A percentile compares a stretch with the other conserved stretches of the same genome.
Conservation (phyloP, 2,888 invertebrate genomes). For the Uropetala carovei region DNA sequence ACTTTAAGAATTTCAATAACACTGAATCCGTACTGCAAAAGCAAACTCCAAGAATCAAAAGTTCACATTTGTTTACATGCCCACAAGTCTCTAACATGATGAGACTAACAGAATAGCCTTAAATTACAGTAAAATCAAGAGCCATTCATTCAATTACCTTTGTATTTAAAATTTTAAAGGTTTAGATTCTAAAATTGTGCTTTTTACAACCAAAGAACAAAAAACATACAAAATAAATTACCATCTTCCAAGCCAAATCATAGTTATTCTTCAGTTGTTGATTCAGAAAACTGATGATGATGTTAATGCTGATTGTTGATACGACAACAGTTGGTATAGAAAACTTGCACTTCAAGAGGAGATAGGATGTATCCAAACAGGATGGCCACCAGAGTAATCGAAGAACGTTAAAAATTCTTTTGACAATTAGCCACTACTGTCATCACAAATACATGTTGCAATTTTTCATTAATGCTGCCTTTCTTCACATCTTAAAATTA, state of each 20-base stretch:
- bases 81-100: background rate
- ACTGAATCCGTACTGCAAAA: background rate
- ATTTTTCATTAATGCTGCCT: background rate
- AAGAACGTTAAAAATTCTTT: conserved; percentile 20
- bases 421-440: background rate
- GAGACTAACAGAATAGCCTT: background rate
- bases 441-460: background rate
- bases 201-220: background rate
- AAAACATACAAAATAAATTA: background rate
- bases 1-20: background rate
- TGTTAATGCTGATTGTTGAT: conserved; percentile 7
- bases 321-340: background rate
- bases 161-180: background rate
- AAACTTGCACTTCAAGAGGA: conserved; percentile 40
- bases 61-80: background rate
- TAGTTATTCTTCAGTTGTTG: conserved; percentile 20
- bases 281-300: background rate
- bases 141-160: conserved; percentile 10
- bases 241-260: conserved; percentile 37
- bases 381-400: background rate
- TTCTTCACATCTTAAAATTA: conserved; percentile 10
- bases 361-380: conserved; percentile 25
- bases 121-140: conserved; percentile 54
- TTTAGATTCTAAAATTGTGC: background rate
- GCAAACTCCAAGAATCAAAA: background rate